Evolutionary conservation across 2,888 invertebrate genomes (phyloP), one percentile per base, ranked within the genome.

Genomic region (Priocnemis perturbator): DNA sequence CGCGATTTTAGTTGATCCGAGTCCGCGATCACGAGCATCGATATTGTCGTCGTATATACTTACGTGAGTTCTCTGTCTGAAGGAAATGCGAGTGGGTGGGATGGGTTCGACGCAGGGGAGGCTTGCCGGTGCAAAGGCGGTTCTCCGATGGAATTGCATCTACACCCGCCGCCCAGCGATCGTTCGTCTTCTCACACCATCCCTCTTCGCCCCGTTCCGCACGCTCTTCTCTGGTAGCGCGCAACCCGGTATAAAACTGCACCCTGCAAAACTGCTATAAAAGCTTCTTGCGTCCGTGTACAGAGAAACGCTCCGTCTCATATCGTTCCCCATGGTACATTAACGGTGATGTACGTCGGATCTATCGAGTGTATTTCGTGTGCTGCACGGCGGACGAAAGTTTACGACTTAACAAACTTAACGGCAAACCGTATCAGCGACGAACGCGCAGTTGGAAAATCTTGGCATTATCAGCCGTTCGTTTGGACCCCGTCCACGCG

Each of bases 11-110:
- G 48, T 64, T 52, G 55, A 53, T 69, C 50, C 55, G 55, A 30
- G 58, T 45, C 37, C 15, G 19, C 67, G 71, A 68, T 75, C 71
- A 63, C 67, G 52, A 48, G 52, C 50, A 44, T 56, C 62, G 55
- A 70, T 73, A 73, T 67, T 67, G 70, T 70, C 50, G 52, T 60
- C 65, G 59, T 57, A 53, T 57, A 11, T 68, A 48, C 48, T 45
- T 23, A 45, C 53, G 47, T 20, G 37, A 58, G 30, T 26, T 37
- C 45, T 58, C 30, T 48, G 26, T 60, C 65, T 56, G 56, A 62
- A 67, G 61, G 21, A 44, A 11, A 9, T 21, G 21, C 56, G 37
- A 15, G 50, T 19, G 2, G 50, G 47, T 47, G 47, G 50, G n/a
- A 17, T 17, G 50, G 50, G 4, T 37, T 11, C 11, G 37, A 37